Evolutionary conservation across 2,797 vertebrate genomes (phyloP), one percentile per base, ranked within the genome.

Genomic region (Brachyalestes nurse): DNA sequence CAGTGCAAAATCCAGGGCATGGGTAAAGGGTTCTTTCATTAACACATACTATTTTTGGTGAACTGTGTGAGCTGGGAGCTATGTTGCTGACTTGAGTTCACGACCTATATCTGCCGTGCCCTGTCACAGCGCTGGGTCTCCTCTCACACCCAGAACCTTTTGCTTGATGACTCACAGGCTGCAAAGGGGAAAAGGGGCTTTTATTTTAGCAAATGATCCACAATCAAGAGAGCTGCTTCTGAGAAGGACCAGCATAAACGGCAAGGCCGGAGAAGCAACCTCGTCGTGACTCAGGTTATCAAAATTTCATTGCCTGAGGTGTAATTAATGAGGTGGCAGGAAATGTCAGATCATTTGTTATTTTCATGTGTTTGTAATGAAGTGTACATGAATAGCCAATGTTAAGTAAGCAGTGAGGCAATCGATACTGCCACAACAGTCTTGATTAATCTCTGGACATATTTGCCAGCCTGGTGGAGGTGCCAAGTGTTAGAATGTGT

Each of bases 401-500:
- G 19, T 60, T 21, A 53, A 23, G 23, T 74, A 73, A 49, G 25
- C 1, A 40, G 16, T 5, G 28, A n/a, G 58, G 65, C 49, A 51
- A 61, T 13, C 47, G n/a, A 34, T 42, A 42, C 19, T 0, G 28
- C n/a, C n/a, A n/a, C n/a, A n/a, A n/a, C n/a, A n/a, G n/a, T 55
- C 65, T 75, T 79, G 70, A 75, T 40, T 61, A n/a, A 38, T 10
- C 19, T 77, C 64, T 51, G 57, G 71, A 47, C n/a, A 28, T 62
- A 34, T 25, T 64, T 13, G 51, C 40, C 28, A 16, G 16, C 13
- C 55, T 61, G 51, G 9, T 61, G 51, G 8, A n/a, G n/a, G 13
- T 40, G 40, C 9, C 77, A n/a, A 53, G 86, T 82, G 51, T 82
- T 77, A 80, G 62, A 81, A 77, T 72, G 76, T 65, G 71, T 65